Evolutionary conservation across 2,113 vertebrate genomes (phyloP), one percentile per base, ranked within the genome.

Genomic region (Pachypanchax playfairii): DNA sequence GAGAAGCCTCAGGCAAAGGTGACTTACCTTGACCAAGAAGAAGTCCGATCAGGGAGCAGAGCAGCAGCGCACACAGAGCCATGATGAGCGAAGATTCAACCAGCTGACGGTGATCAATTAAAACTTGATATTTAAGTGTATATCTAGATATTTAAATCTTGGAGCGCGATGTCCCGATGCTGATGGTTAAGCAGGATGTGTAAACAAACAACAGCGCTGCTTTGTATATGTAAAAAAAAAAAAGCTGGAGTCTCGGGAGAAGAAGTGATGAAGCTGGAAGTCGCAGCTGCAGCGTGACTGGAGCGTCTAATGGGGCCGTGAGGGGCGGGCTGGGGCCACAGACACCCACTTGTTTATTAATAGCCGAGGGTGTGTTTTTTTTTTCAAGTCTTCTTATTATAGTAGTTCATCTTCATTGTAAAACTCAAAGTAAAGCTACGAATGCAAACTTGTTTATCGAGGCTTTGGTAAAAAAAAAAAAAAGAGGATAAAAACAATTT

Each of bases 11-110:
- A n/a, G n/a, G n/a, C n/a, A n/a, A 31, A 31, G 11, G 29, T 31
- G 29, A 31, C 6, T 90, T 90, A 93, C 92, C 90, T 89, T 92
- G 90, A 7, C 65, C 84, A 17, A 70, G 80, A 26, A 91, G 80
- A 39, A 76, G 39, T 67, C 86, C 91, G 75, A 81, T 60, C 50
- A 92, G 53, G 55, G 85, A 77, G 75, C 88, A 79, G 31, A 92
- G 77, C 43, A 92, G 65, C 46, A 85, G 20, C 4, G 66, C 69
- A 9, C 44, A 53, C 56, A 72, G 78, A 84, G 49, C 89, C 91
- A 92, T 93, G 74, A 53, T n/a, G 44, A 29, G 44, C 69, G 31
- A 17, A 36, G 22, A 39, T 1, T 36, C 31, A 24, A 28, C 17
- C 3, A 7, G 1, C 35, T 31, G 50, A 14, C 15, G n/a, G 21